Evolutionary conservation across 1,140 invertebrate species (phyloP), one percentile per base, ranked within the genome.

Genomic region (Mya arenaria): DNA sequence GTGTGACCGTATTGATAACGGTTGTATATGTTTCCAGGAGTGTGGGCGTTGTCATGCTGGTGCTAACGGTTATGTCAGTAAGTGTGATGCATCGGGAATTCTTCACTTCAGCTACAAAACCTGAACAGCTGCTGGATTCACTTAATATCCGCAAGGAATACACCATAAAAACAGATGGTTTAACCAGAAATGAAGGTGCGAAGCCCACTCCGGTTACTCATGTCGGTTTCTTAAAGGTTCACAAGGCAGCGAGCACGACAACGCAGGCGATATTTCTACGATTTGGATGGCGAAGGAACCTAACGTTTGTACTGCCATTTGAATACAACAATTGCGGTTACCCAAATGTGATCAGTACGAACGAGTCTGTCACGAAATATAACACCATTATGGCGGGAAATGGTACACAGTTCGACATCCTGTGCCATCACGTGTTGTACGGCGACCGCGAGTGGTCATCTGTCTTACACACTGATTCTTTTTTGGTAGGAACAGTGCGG

Each of bases 211-310:
- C 41, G 10, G 41, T 44, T 8, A 60, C 56, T 23, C 78, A 81
- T 39, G 32, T 78, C 5, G 74, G 36, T 17, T 78, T 79, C 56
- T 37, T 84, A 23, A 78, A 84, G 55, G 83, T 84, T 10, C 83
- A 84, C 41, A 84, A 84, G 37, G 28, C 66, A 3, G 83, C 62
- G 32, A 84, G 83, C 30, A 63, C 83, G n/a, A 80, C 83, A 17
- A 36, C 71, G 17, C 28, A 71, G 32, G 69, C 75, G 41, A 80
- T 84, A 56, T 79, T 84, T 28, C 66, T 72, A 25, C 37, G 69
- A 19, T 84, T 73, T 56, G 83, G 68, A 30, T 56, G 34, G 32
- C 4, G 23, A 13, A 15, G 65, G 28, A 68, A 77, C 23, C 30
- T 83, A 37, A 78, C 65, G 13, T 68, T 78, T 34, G 62, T 65